A percentile compares a stretch with the other conserved stretches of the same genome.
Conservation (phyloP, 30 jellyfish, hydroid and myxozoan genomes). For the Euphysa ruthae region DNA sequence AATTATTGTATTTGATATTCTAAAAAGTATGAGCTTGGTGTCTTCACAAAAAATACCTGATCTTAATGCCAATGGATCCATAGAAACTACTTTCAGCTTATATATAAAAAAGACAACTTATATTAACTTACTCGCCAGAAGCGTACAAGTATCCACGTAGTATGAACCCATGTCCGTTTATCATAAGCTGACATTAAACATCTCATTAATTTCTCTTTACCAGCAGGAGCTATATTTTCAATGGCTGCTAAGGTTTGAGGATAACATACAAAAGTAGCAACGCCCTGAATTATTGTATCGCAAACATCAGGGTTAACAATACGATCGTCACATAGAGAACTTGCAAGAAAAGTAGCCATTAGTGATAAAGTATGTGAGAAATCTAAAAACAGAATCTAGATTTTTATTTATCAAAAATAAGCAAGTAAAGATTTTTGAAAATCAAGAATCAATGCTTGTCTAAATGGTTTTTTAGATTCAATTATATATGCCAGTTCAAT, state of each 20-base stretch:
- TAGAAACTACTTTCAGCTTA: background rate
- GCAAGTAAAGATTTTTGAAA: background rate
- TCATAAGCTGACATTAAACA: constrained; percentile 95
- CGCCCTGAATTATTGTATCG: constrained; percentile 93
- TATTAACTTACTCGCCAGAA: constrained; percentile 79
- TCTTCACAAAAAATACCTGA: background rate
- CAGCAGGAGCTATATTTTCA: constrained; percentile 36
- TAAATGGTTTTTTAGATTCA: too few relatives aligned
- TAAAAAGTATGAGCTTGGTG: too few relatives aligned
- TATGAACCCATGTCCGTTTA: constrained; percentile 97
- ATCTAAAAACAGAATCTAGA: constrained; percentile 23
- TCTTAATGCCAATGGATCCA: background rate
- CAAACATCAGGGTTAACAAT: constrained; percentile 94
- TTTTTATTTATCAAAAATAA: background rate
- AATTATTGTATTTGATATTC: too few relatives aligned
- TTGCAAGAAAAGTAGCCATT: constrained; percentile 87
- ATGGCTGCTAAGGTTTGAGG: constrained; percentile 88
- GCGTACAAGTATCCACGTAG: constrained; percentile 92
- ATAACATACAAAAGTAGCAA: constrained; percentile 90
- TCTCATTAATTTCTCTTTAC: constrained; percentile 67
- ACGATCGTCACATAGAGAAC: constrained; percentile 75
- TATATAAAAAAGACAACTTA: background rate
- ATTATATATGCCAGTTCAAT: too few relatives aligned
- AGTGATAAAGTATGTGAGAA: constrained; percentile 58
- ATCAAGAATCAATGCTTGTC: too few relatives aligned